Base-by-base conservation (phyloP, 2,113 vertebrate genomes). In the Panthera uncia region DNA sequence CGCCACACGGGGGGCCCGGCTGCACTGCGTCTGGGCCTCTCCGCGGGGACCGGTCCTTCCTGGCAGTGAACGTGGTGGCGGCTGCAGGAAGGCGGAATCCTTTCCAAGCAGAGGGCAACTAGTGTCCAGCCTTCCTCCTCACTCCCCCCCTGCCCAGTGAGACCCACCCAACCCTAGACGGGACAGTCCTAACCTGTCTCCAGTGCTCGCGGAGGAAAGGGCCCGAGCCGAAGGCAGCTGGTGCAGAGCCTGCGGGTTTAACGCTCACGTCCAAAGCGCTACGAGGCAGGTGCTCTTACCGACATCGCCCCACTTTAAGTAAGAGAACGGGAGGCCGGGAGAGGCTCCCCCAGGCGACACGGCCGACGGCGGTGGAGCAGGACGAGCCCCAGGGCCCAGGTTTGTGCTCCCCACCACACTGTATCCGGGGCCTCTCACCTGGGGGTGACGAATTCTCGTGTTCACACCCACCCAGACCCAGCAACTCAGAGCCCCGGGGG, bases 1-100 rank as follows among this genome's bases (percentile, higher is more conserved):
- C 0, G 45, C 50, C 4, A 7, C 14, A 1, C 1, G 0, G 0
- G 0, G 1, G 63, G 15, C n/a, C 9, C 0, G 11, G 73, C 41
- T 1, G 25, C 3, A 3, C 23, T 14, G 69, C 10, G 23, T 74
- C 3, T 27, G 73, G 41, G 25, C 25, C 13, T 12, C 25, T 4
- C 3, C 0, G 25, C 25, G 8, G 25, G 25, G 8, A 31, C 74
- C 25, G 0, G 38, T 4, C 25, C 69, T 10, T 38, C 73, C 23
- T 2, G 38, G 73, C 73, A 15, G 4, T 2, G 11, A 27, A 41
- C 0, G 0, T 27, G 41, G 14, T 1, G 41, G 74, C 0, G 16
- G 45, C 14, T 18, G 48, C 36, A 21, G 55, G 78, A 29, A 16
- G 21, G 7, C 12, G 1, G 12, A 2, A 4, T 0, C 31, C 65